These are phyloP conservation scores for Andrena chrysosceles DNA, from an alignment of 2,888 invertebrate species.

Conservation along the genomic window DNA sequence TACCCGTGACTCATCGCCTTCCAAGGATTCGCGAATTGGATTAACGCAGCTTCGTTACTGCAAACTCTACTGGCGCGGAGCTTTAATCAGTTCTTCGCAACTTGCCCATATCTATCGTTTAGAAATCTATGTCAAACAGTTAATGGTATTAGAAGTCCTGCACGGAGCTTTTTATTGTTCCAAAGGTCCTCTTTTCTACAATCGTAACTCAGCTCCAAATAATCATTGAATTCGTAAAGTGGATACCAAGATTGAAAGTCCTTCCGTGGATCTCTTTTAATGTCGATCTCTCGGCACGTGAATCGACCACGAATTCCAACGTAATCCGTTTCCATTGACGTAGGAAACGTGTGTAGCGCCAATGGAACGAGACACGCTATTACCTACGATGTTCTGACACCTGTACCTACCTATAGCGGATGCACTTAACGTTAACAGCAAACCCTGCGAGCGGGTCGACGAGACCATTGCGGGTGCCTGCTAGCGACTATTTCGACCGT, in stretches of 20 bases:
- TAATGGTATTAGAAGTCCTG: too few species aligned
- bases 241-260: neutral
- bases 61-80: too few species aligned
- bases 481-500: constrained; percentile 23
- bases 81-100: too few species aligned
- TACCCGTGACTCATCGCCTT: neutral
- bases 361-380: constrained; percentile 55
- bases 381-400: constrained; percentile 62
- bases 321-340: constrained; percentile 62
- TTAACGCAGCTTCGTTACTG: neutral
- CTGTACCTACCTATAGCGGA: constrained; percentile 60
- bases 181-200: too few species aligned
- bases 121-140: too few species aligned
- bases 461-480: constrained; percentile 38
- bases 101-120: too few species aligned
- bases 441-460: constrained; percentile 68
- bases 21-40: neutral
- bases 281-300: neutral
- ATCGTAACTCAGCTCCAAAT: too few species aligned
- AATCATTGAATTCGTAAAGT: neutral
- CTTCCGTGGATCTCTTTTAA: neutral
- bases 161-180: too few species aligned
- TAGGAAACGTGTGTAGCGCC: constrained; percentile 44
- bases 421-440: constrained; percentile 74
- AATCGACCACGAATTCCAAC: constrained; percentile 10